These are phyloP conservation scores for Pantherophis guttatus DNA, from an alignment of 2,113 vertebrate species.

Conservation along the genomic window DNA sequence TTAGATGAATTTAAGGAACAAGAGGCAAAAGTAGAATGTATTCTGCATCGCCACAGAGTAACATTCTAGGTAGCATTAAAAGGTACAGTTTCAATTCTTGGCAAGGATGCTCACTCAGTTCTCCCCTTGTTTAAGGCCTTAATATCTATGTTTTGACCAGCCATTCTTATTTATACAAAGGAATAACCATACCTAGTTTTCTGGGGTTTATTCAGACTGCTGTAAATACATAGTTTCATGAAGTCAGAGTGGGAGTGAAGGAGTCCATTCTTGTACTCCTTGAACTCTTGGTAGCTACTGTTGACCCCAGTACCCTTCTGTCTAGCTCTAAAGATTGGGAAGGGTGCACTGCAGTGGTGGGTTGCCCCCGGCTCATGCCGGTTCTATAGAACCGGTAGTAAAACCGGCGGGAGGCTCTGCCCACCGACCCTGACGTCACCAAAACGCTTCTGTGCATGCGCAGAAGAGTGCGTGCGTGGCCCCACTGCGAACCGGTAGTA, in stretches of 20 bases:
- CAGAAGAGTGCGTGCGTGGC: no score
- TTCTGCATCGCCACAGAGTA: neutral
- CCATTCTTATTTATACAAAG: neutral
- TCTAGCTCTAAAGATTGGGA: neutral
- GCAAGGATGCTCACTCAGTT: neutral
- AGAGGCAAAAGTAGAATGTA: neutral
- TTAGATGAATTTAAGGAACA: neutral
- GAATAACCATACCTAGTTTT: neutral
- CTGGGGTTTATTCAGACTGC: neutral
- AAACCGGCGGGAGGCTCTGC: no score
- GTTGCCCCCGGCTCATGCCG: no score
- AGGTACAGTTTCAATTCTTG: neutral
- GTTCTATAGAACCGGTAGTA: no score
- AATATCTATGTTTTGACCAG: neutral
- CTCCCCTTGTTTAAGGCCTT: neutral
- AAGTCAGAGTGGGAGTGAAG: neutral
- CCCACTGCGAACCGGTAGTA: no score
- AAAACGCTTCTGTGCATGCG: no score
- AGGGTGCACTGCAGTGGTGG: neutral
- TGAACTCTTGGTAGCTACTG: neutral
- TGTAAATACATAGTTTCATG: neutral
- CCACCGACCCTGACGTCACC: no score
- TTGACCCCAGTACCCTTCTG: neutral
- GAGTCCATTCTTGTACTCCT: neutral
- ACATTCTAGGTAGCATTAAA: neutral